Base-by-base conservation (phyloP, 2,113 vertebrate genomes). In the Thomomys bottae region DNA sequence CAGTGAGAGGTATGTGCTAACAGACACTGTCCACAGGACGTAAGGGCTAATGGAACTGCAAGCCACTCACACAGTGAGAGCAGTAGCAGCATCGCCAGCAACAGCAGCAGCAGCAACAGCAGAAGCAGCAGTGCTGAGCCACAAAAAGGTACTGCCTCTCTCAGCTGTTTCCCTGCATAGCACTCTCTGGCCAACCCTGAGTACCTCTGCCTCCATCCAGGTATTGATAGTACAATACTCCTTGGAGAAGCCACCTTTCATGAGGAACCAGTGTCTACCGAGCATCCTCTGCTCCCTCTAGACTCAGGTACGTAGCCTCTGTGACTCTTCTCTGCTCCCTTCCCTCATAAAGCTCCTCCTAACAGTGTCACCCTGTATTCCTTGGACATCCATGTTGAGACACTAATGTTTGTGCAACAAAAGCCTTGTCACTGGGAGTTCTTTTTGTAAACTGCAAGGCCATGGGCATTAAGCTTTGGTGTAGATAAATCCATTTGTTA, bases 121-220 rank as follows among this genome's bases (percentile, higher is more conserved):
- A 64, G 78, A 20, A 11, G 23, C 72, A 75, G 17, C 73, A 97
- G 92, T 36, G 70, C 94, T 20, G 93, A 94, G 61, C 63, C 77
- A 20, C 90, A 67, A 54, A 79, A 95, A 95, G 96, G 96, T 96
- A 93, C 57, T 7, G 1, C 30, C 17, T 67, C 30, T 63, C 34
- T 71, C 76, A 68, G 78, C 68, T 73, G 72, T 42, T 67, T 86
- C 5, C 14, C 30, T 61, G 45, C 45, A 45, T n/a, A n/a, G n/a
- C n/a, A n/a, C n/a, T n/a, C 32, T 38, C 15, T 1, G 36, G 59
- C n/a, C 68, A 78, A 40, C 40, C 67, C 79, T 72, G 78, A 84
- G n/a, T 78, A 6, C 89, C 68, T 84, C 66, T 73, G 68, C 54
- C 71, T 86, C 5, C 14, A 61, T 87, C 40, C 66, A 96, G 96